These are phyloP conservation scores for Paratrypauchen microcephalus DNA, from an alignment of 2,797 vertebrate genomes.

Conservation along the genomic window DNA sequence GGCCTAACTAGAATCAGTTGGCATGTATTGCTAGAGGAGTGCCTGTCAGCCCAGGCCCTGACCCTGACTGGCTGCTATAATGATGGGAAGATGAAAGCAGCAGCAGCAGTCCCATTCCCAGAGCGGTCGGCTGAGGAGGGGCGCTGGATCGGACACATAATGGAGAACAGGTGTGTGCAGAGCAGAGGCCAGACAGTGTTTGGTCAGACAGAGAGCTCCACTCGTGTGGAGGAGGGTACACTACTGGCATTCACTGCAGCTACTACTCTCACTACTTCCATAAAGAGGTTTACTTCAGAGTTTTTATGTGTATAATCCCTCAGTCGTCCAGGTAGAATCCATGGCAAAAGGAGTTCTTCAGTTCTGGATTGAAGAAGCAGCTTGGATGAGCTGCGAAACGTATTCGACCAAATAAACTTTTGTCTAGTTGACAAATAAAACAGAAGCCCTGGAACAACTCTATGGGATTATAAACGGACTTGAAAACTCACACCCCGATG, in stretches of 20 bases:
- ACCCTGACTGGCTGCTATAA: conserved; percentile 82
- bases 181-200: conserved; percentile 75
- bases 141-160: conserved; percentile 87
- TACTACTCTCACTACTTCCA: neutral
- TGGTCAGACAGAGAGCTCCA: conserved; percentile 76
- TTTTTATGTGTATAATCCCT: no score
- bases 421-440: no score
- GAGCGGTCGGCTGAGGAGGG: conserved; percentile 81
- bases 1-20: conserved; percentile 80
- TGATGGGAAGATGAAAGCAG: conserved; percentile 86
- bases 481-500: no score
- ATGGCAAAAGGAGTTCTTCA: no score
- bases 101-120: conserved; percentile 79
- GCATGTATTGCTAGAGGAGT: conserved; percentile 77
- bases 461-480: no score
- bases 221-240: conserved; percentile 66
- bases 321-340: no score
- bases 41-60: conserved; percentile 81
- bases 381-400: no score
- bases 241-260: conserved; percentile 37
- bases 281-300: neutral
- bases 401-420: no score
- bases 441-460: no score
- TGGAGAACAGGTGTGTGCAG: conserved; percentile 85
- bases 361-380: no score